phyloP scores from a whole-genome alignment of 2,888 invertebrate species.

The Cyaniris semiargus region DNA sequence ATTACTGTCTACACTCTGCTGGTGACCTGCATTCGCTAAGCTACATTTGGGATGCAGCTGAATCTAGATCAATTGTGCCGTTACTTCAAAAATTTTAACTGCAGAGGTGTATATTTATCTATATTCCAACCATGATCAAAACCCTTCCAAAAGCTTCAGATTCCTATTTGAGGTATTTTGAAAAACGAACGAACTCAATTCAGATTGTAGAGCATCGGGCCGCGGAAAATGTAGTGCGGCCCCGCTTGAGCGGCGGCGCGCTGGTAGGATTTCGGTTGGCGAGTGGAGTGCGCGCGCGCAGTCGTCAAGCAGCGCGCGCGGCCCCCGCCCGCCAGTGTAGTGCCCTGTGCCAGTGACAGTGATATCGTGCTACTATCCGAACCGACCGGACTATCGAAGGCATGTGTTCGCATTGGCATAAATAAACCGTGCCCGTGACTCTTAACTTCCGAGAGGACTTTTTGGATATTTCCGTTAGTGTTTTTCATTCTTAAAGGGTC shows the following conservation, averaged over 20 bases:
- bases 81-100: not conserved
- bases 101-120: not conserved
- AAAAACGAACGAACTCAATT: not conserved
- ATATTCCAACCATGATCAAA: too few relatives aligned
- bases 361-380: constrained; percentile 49
- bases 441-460: constrained; percentile 42
- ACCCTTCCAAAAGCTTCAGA: not conserved
- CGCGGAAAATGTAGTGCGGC: constrained; percentile 43
- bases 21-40: not conserved
- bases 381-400: constrained; percentile 55
- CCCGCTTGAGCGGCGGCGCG: constrained; percentile 58
- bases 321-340: constrained; percentile 66
- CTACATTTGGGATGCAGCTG: not conserved
- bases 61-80: not conserved
- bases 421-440: constrained; percentile 68
- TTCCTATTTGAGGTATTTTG: too few relatives aligned
- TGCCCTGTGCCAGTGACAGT: constrained; percentile 49
- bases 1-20: not conserved
- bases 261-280: constrained; percentile 78
- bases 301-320: constrained; percentile 68
- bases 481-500: not conserved
- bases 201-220: not conserved
- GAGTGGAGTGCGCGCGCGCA: constrained; percentile 79
- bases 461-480: not conserved
- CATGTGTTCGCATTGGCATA: constrained; percentile 65